Evolutionary conservation across 2,888 invertebrate genomes (phyloP).

Genomic region (Drosophila tripunctata): DNA sequence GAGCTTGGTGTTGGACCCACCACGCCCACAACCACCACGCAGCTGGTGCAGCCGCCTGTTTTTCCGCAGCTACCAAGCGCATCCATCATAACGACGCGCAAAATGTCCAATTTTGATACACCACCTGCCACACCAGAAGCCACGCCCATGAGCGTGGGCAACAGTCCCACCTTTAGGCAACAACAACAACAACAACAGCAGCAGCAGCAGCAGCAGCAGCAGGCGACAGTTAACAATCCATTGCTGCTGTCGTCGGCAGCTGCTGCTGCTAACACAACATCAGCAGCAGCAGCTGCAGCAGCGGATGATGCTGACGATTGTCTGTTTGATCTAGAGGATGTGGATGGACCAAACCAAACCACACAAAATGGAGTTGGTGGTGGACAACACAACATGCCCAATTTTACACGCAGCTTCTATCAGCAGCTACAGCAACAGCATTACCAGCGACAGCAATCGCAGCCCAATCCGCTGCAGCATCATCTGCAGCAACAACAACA

Average conservation of each 20-base stretch:
- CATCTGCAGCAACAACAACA: constrained; percentile 25
- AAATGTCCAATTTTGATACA: constrained; percentile 83
- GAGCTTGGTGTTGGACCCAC: constrained; percentile 74
- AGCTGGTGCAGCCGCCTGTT: constrained; percentile 54
- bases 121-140: constrained; percentile 84
- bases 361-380: constrained; percentile 6
- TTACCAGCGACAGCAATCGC: constrained; percentile 30
- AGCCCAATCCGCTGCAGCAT: constrained; percentile 13
- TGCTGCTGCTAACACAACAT: constrained; percentile 22
- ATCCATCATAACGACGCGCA: constrained; percentile 63
- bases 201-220: constrained; percentile 27
- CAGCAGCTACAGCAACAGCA: constrained; percentile 50
- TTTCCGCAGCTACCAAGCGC: constrained; percentile 48
- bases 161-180: constrained; percentile 84
- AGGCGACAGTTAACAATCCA: not conserved
- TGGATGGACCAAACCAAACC: constrained; percentile 60
- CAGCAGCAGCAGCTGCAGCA: constrained; percentile 8
- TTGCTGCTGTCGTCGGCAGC: constrained; percentile 34
- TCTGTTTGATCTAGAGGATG: constrained; percentile 91
- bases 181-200: constrained; percentile 53
- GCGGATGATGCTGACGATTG: constrained; percentile 87
- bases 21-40: constrained; percentile 81
- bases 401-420: constrained; percentile 26
- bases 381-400: constrained; percentile 20
- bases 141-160: constrained; percentile 84